Percentiles rank a stretch among this genome's conserved stretches.
phyloP scores from a whole-genome alignment of 2,888 invertebrate species.

The Cenopis cana region DNA sequence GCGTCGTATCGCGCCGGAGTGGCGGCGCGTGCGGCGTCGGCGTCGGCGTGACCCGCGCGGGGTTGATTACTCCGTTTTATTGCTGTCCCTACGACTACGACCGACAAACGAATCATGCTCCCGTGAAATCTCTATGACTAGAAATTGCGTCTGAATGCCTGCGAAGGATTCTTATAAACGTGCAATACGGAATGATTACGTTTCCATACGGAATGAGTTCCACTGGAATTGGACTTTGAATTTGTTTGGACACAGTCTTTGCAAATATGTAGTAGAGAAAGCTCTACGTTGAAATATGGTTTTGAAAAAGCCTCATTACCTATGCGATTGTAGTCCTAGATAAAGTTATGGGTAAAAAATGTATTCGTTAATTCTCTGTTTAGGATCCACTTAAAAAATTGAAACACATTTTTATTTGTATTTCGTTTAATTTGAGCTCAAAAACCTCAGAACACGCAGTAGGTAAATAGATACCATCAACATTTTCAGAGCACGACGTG shows the following conservation, averaged over 20 bases:
- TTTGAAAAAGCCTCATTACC: neutral
- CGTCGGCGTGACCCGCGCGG: slow-evolving; percentile 36
- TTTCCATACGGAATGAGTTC: slow-evolving; percentile 20
- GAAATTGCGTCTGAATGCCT: slow-evolving; percentile 34
- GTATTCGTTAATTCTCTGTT: too few relatives aligned
- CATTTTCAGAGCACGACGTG: slow-evolving; percentile 2
- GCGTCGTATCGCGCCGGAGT: slow-evolving; percentile 45
- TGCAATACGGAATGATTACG: slow-evolving; percentile 17
- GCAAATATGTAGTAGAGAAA: neutral
- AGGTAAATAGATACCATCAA: neutral
- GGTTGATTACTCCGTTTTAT: slow-evolving; percentile 56
- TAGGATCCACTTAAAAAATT: neutral
- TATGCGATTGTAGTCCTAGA: too few relatives aligned
- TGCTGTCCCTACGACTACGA: slow-evolving; percentile 29
- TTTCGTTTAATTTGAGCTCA: too few relatives aligned
- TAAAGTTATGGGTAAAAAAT: neutral
- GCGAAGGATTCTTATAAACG: slow-evolving; percentile 25
- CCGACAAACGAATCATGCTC: slow-evolving; percentile 36
- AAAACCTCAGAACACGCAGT: neutral
- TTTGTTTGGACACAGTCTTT: neutral
- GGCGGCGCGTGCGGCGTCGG: slow-evolving; percentile 51
- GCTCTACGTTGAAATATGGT: neutral
- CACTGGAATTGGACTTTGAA: slow-evolving; percentile 4
- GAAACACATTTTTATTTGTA: neutral
- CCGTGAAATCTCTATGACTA: slow-evolving; percentile 38